Percentiles rank a stretch among this genome's conserved stretches.
These are phyloP conservation scores for Phyllostomus hastatus DNA, from an alignment of 2,113 vertebrate species.

Conservation along the genomic window DNA sequence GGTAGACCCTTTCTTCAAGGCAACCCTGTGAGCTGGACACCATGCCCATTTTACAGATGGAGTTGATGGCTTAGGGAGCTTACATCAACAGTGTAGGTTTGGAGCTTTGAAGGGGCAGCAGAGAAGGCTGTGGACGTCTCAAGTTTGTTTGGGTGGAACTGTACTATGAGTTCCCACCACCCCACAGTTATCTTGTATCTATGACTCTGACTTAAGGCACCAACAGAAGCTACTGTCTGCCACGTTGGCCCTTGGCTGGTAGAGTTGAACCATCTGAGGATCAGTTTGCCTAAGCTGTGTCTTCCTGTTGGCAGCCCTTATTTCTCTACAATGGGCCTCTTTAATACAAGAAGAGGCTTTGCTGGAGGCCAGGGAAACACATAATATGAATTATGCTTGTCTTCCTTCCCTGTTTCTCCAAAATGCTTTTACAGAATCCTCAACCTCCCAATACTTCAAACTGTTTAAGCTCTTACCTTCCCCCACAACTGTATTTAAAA, in stretches of 20 bases:
- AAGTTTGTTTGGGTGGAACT: neutral
- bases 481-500: neutral
- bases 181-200: neutral
- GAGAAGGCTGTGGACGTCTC: neutral
- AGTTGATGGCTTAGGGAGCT: neutral
- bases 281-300: conserved; percentile 24
- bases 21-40: neutral
- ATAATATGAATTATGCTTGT: neutral
- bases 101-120: neutral
- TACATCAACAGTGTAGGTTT: neutral
- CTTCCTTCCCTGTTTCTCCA: neutral
- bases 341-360: neutral
- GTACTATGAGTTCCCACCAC: neutral
- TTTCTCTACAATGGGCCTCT: conserved; percentile 38
- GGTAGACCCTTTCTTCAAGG: neutral
- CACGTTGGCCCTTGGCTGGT: neutral
- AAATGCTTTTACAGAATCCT: neutral
- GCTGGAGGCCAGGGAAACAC: neutral
- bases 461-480: neutral
- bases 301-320: conserved; percentile 16
- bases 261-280: conserved; percentile 61
- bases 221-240: conserved; percentile 27
- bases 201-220: neutral
- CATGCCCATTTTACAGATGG: neutral
- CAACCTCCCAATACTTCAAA: neutral